These are phyloP conservation scores for Epizoanthus ramosus DNA, from an alignment of 92 coral and sea anemone genomes.

Conservation along the genomic window DNA sequence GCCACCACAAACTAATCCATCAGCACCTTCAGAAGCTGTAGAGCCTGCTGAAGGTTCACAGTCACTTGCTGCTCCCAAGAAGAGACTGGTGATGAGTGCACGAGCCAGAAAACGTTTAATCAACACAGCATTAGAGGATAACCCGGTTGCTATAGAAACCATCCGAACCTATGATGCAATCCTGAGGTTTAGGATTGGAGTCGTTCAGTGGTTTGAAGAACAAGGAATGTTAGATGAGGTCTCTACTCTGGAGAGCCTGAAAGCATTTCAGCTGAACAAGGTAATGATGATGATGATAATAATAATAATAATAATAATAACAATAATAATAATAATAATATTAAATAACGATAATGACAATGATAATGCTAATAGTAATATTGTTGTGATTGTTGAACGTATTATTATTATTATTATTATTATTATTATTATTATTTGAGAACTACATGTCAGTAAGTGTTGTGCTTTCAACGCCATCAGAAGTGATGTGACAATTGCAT, in stretches of 20 bases:
- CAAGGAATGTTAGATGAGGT: conserved; percentile 79
- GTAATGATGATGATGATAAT: conserved; percentile 29
- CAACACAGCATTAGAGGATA: conserved; percentile 83
- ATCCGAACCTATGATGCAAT: conserved; percentile 81
- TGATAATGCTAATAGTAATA: too few species aligned
- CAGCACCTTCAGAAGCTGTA: background rate
- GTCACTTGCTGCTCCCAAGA: conserved; percentile 53
- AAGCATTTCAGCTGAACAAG: conserved; percentile 71
- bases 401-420: too few species aligned
- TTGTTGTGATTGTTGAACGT: too few species aligned
- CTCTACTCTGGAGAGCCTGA: conserved; percentile 51
- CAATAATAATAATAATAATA: too few species aligned
- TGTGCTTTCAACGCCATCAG: too few species aligned
- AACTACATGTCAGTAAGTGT: too few species aligned
- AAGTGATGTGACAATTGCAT: too few species aligned
- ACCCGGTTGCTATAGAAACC: conserved; percentile 87
- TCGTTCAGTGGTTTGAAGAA: conserved; percentile 68
- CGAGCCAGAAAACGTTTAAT: conserved; percentile 89
- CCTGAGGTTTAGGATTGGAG: conserved; percentile 62
- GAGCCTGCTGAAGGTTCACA: conserved; percentile 27
- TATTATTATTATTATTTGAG: too few species aligned
- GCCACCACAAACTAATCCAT: background rate
- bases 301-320: too few species aligned
- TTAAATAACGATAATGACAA: too few species aligned
- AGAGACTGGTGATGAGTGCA: conserved; percentile 78